Base-by-base conservation (phyloP, 2,888 invertebrate species). In the Lacanobia oleracea region DNA sequence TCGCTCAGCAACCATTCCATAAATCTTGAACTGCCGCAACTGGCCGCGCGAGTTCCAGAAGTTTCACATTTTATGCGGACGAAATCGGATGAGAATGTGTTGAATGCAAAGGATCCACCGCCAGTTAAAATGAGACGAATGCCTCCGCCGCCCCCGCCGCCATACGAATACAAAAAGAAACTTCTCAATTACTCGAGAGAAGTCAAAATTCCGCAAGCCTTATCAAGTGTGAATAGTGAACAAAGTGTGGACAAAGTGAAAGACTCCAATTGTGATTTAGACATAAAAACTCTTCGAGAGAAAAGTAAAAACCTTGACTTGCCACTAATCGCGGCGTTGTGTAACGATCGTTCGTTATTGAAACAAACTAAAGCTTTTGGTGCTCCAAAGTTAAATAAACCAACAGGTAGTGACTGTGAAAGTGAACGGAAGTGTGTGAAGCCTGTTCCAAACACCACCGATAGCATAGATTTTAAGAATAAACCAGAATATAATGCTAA, bases 251-350 rank as follows among this genome's bases (percentile, higher is more conserved):
- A 84, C 85, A 96, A 93, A 93, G 86, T 88, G 80, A 95, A 92
- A 90, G 94, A 95, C 85, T 85, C 93, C 69, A 95, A 95, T 93
- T 94, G 95, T 94, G 96, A 95, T 93, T 91, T 96, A 93, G 98
- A 98, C 93, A 98, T 98, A 88, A 97, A 98, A 89, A 97, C 98
- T 84, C 96, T 99, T 77, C 97, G 98, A 73, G 98, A 98, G 94
- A 98, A 98, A 94, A 98, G 98, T 94, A 98, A 98, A 91, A 98
- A 98, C 91, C 96, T 99, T 89, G 98, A 99, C 94, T 96, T 99
- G 92, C 99, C 99, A 27, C 96, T 99, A 77, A 99, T 99, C 90
- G 98, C 98, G 75, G 99, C 99, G 18, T 96, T 99, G 85, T 99
- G 99, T 96, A 99, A 99, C 92, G 99, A 99, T 93, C 97, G 98